A percentile compares a stretch with the other conserved stretches of the same genome.
These are phyloP conservation scores for Drosophila eohydei DNA, from an alignment of 2,888 invertebrate species.

Conservation along the genomic window DNA sequence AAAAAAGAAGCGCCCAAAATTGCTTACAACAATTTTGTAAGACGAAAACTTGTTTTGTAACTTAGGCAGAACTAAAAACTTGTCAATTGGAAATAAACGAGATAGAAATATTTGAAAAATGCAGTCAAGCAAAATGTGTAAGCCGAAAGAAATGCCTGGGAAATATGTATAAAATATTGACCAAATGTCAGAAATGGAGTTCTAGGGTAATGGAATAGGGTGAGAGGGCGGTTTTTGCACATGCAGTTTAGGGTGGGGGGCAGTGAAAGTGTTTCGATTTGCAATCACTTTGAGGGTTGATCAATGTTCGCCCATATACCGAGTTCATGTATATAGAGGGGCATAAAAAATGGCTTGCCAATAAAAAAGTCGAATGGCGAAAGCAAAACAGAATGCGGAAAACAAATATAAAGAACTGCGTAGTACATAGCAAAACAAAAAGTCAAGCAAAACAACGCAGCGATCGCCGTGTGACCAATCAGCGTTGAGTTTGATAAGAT, in stretches of 20 bases:
- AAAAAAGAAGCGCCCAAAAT: slow-evolving; percentile 29
- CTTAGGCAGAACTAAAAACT: neutral
- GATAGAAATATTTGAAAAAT: slow-evolving; percentile 5
- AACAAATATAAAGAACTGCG: slow-evolving; percentile 64
- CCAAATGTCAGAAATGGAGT: neutral
- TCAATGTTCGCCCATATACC: slow-evolving; percentile 11
- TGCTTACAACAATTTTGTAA: slow-evolving; percentile 22
- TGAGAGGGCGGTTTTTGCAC: slow-evolving; percentile 41
- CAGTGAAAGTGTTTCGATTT: slow-evolving; percentile 53
- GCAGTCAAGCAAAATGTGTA: slow-evolving; percentile 14
- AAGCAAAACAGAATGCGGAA: slow-evolving; percentile 64
- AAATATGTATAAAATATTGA: slow-evolving; percentile 2
- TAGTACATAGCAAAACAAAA: slow-evolving; percentile 59
- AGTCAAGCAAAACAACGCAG: slow-evolving; percentile 27
- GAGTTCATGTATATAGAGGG: neutral
- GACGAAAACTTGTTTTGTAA: slow-evolving; percentile 43
- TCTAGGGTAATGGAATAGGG: neutral
- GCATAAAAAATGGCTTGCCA: slow-evolving; percentile 52
- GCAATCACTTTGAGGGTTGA: slow-evolving; percentile 43
- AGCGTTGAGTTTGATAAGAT: slow-evolving; percentile 75
- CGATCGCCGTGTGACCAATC: slow-evolving; percentile 67
- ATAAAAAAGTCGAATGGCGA: slow-evolving; percentile 68
- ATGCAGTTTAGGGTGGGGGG: slow-evolving; percentile 19
- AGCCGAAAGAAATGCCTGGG: neutral
- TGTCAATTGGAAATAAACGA: slow-evolving; percentile 31